Percentiles rank a stretch among this genome's conserved stretches.
phyloP scores from a whole-genome alignment of 2,797 vertebrate genomes.

The Synanceia verrucosa region DNA sequence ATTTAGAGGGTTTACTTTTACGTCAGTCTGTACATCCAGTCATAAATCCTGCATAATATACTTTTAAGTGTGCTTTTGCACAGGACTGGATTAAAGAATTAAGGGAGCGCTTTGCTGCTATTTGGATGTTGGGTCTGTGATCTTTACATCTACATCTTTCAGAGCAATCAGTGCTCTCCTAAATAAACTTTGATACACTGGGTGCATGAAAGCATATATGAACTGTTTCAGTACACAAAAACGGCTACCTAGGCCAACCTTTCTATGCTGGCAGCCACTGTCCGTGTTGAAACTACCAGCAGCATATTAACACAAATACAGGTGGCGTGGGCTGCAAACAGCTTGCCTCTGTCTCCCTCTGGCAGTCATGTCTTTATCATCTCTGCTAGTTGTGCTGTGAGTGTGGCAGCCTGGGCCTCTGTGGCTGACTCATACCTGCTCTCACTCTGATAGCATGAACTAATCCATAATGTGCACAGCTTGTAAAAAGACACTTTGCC shows the following conservation, averaged over 20 bases:
- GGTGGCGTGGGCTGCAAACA: slow-evolving; percentile 4
- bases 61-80: neutral
- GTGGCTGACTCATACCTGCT: slow-evolving; percentile 49
- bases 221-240: neutral
- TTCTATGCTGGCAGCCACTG: neutral
- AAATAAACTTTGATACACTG: neutral
- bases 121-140: neutral
- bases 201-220: neutral
- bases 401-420: slow-evolving; percentile 14
- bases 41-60: too few relatives aligned
- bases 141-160: neutral
- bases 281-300: neutral
- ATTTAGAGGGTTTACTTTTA: too few relatives aligned
- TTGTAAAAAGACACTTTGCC: neutral
- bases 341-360: slow-evolving; percentile 14
- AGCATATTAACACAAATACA: neutral
- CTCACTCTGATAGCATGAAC: slow-evolving; percentile 19
- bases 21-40: too few relatives aligned
- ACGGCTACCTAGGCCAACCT: neutral
- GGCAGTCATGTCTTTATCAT: slow-evolving; percentile 37
- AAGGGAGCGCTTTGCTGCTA: neutral
- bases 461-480: slow-evolving; percentile 8
- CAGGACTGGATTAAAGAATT: neutral
- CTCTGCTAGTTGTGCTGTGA: slow-evolving; percentile 7
- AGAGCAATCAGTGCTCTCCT: neutral